Base-by-base conservation (phyloP, 2,113 vertebrate species). In the Mormoops blainvillei region DNA sequence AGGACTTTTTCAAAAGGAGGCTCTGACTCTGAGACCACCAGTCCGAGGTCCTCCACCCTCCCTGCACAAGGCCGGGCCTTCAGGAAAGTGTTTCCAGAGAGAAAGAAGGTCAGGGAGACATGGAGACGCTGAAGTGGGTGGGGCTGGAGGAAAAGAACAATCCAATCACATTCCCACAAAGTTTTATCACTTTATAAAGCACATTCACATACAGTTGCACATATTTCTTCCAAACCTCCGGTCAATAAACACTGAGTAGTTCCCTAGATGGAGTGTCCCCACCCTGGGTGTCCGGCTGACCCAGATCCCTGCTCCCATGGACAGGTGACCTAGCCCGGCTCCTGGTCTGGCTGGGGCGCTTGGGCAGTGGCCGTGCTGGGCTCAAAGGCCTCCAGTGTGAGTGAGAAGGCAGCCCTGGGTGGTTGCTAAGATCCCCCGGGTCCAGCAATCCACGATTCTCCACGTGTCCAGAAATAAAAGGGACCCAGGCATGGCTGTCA, bases 91-190 rank as follows among this genome's bases (percentile, higher is more conserved):
- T 38, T 86, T 88, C 41, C 24, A 54, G 33, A 71, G 65, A 38
- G 70, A 56, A 61, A 9, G 41, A 52, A 50, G 33, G 61, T 38
- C 58, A 22, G 52, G 84, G 52, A 38, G 50, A 48, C 12, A 31
- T 19, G 26, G 50, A 74, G 65, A 68, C 54, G 58, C 28, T 20
- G 2, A 45, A 36, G 16, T 31, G 31, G 18, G 28, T 13, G 31
- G 22, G 8, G 13, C 2, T 33, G 36, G 56, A 88, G 41, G 67
- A 52, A 43, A 50, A 76, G 48, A 5, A 38, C 19, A 43, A 33
- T 33, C 15, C 24, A 0, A 0, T 33, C 26, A 14, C 26, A 20
- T 41, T 10, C 67, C 38, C 7, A 8, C 4, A 4, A 24, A 7
- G 10, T 77, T 26, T 18, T 50, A 38, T 48, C 70, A 33, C 19